A percentile compares a stretch with the other conserved stretches of the same genome.
Conservation (phyloP, 2,797 vertebrate genomes). For the Melanotaenia boesemani region DNA sequence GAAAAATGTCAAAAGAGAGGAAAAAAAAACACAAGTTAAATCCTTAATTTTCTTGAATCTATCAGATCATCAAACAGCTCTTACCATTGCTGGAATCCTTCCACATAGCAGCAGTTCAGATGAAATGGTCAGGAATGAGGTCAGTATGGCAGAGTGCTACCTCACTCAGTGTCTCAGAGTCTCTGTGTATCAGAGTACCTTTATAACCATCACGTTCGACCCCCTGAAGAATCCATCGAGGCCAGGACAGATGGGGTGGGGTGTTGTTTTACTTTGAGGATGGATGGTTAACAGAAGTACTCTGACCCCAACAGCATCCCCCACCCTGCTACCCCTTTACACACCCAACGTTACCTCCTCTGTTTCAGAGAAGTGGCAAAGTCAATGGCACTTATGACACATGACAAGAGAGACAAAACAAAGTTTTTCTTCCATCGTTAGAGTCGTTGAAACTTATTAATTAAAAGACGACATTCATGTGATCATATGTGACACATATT, state of each 20-base stretch:
- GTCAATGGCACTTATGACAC: conserved; percentile 43
- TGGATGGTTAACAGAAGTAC: conserved; percentile 13
- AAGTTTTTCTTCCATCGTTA: conserved; percentile 8
- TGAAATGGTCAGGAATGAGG: conserved; percentile 5
- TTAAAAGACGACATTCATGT: conserved; percentile 9
- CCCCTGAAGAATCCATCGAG: conserved; percentile 19
- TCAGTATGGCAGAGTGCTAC: conserved; percentile 33
- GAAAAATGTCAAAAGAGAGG: neutral
- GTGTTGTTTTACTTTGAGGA: conserved; percentile 18
- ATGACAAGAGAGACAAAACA: conserved; percentile 25
- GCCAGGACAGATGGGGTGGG: conserved; percentile 33
- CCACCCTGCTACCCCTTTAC: neutral
- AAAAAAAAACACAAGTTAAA: neutral
- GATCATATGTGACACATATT: conserved; percentile 2
- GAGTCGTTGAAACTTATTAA: conserved; percentile 65
- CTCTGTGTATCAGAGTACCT: conserved; percentile 39
- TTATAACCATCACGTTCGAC: conserved; percentile 71
- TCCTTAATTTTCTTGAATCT: neutral
- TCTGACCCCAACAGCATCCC: conserved; percentile 18
- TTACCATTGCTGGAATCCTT: conserved; percentile 79
- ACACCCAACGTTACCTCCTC: conserved; percentile 52
- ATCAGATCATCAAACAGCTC: conserved; percentile 10
- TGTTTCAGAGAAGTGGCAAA: conserved; percentile 51
- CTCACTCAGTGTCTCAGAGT: conserved; percentile 41
- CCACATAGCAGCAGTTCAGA: conserved; percentile 73